Percentiles rank a stretch among this genome's conserved stretches.
Evolutionary conservation across 2,888 invertebrate species (phyloP).

Genomic region (Drosophila villosipedis): DNA sequence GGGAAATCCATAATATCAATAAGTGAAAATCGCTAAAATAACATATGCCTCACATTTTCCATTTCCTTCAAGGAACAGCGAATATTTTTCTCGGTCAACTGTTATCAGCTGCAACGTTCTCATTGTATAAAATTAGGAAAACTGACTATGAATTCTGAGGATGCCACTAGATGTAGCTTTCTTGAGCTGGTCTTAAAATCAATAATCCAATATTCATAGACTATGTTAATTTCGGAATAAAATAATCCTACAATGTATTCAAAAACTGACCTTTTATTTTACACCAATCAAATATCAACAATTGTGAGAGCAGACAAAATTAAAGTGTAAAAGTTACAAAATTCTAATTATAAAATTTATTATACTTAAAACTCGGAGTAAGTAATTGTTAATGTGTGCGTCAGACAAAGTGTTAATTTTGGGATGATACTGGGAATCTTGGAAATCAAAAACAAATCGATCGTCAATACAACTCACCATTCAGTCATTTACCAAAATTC

Average conservation of each 20-base stretch:
- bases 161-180: slow-evolving; percentile 21
- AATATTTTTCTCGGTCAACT: not conserved
- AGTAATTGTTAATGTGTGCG: not conserved
- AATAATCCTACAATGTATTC: not conserved
- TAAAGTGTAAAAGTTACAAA: not conserved
- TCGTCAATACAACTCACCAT: not conserved
- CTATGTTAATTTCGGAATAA: slow-evolving; percentile 9
- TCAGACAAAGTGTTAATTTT: not conserved
- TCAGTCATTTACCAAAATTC: not conserved
- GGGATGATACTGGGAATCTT: not conserved
- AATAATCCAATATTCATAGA: slow-evolving; percentile 35
- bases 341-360: not conserved
- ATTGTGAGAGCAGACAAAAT: not conserved
- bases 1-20: not conserved
- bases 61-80: not conserved
- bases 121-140: too few relatives aligned
- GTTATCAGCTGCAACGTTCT: not conserved
- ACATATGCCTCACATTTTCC: not conserved
- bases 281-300: not conserved
- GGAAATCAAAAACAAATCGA: not conserved
- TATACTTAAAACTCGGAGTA: not conserved
- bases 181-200: slow-evolving; percentile 27
- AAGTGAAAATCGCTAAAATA: not conserved
- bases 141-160: slow-evolving; percentile 2
- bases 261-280: not conserved